These are phyloP conservation scores for Florisuga fusca DNA, from an alignment of 2,797 vertebrate species.

Conservation along the genomic window DNA sequence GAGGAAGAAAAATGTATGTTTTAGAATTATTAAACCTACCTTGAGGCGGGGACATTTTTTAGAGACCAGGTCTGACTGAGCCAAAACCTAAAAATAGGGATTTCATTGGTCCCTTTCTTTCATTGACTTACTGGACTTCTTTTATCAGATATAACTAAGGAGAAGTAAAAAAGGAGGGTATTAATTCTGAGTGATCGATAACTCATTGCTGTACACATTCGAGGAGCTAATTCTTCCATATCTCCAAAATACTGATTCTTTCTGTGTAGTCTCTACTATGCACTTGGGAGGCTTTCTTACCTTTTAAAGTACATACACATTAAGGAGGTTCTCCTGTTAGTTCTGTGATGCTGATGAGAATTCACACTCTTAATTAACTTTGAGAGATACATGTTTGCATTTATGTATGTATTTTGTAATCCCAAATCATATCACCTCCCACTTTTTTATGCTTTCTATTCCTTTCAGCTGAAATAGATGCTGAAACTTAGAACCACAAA, in stretches of 20 bases:
- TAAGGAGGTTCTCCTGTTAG: background rate
- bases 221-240: background rate
- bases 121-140: background rate
- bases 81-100: background rate
- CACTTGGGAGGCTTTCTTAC: background rate
- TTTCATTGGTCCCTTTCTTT: background rate
- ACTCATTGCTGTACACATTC: background rate
- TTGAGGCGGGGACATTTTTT: background rate
- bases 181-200: slow-evolving; percentile 33
- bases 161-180: background rate
- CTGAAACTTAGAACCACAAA: background rate
- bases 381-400: background rate
- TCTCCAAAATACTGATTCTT: background rate
- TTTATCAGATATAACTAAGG: background rate
- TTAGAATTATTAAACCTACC: slow-evolving; percentile 28
- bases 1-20: slow-evolving; percentile 4
- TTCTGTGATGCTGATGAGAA: background rate
- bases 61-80: background rate
- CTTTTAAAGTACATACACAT: background rate
- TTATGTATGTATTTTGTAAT: background rate
- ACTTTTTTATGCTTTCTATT: background rate
- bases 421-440: background rate
- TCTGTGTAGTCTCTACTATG: background rate
- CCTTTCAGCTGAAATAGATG: background rate
- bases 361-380: background rate